Evolutionary conservation across 1,140 invertebrate species (phyloP).

Genomic region (Diachasma alloeum): DNA sequence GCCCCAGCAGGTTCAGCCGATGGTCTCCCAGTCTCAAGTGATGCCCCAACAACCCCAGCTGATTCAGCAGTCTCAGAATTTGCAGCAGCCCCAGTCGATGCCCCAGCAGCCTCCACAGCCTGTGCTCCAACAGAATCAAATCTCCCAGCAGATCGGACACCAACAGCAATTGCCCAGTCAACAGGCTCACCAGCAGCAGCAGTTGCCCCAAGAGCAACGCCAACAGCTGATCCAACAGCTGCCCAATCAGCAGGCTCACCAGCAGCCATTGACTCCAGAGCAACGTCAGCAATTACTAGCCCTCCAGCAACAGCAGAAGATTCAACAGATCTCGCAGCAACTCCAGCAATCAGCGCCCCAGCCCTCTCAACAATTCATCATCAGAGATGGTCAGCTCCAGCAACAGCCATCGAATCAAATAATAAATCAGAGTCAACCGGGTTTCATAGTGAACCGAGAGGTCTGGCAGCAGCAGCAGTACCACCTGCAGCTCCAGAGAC

Average conservation of each 20-base stretch:
- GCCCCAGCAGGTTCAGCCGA: neutral
- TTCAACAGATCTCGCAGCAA: slow-evolving; percentile 64
- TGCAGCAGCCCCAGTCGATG: slow-evolving; percentile 47
- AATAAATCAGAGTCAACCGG: slow-evolving; percentile 62
- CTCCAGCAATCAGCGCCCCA: slow-evolving; percentile 62
- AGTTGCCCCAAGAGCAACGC: slow-evolving; percentile 41
- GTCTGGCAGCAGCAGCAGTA: slow-evolving; percentile 67
- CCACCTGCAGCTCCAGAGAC: slow-evolving; percentile 55
- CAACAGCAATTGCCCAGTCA: slow-evolving; percentile 39
- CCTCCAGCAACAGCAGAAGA: slow-evolving; percentile 57
- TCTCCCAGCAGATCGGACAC: slow-evolving; percentile 2
- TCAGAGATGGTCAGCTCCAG: slow-evolving; percentile 66
- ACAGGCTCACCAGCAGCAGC: slow-evolving; percentile 37
- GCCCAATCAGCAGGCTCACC: slow-evolving; percentile 47
- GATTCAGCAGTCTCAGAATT: slow-evolving; percentile 10
- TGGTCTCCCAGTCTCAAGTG: neutral
- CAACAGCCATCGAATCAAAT: slow-evolving; percentile 65
- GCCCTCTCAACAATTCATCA: slow-evolving; percentile 67
- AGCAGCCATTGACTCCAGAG: slow-evolving; percentile 45
- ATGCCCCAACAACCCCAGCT: neutral
- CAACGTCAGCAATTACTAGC: slow-evolving; percentile 60
- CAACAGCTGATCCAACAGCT: slow-evolving; percentile 48
- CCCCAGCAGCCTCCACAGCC: slow-evolving; percentile 31
- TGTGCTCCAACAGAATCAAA: neutral
- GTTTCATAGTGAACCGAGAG: slow-evolving; percentile 64